phyloP scores from a whole-genome alignment of 2,113 vertebrate genomes.

The Pantherophis guttatus region DNA sequence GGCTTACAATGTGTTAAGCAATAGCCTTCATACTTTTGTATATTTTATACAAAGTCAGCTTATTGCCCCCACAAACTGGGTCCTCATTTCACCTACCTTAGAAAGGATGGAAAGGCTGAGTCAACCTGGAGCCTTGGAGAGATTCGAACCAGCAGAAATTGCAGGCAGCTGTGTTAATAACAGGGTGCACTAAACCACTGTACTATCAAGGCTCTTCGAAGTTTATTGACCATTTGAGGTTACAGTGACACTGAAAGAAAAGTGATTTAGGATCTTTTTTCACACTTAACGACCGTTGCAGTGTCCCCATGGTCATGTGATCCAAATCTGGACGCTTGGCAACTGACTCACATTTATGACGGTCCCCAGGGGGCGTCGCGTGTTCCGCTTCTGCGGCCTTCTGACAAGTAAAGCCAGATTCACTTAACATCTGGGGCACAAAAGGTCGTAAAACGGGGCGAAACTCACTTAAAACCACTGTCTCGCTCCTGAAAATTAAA shows the following conservation, averaged over 20 bases:
- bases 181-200: too few species aligned
- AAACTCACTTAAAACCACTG: background rate
- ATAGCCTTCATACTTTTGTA: too few species aligned
- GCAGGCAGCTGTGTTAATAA: too few species aligned
- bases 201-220: too few species aligned
- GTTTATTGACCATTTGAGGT: background rate
- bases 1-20: too few species aligned
- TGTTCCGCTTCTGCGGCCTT: background rate
- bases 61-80: too few species aligned
- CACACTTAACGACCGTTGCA: background rate
- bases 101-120: too few species aligned
- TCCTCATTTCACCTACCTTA: too few species aligned
- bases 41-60: too few species aligned
- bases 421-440: background rate
- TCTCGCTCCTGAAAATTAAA: background rate
- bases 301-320: background rate
- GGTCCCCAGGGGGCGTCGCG: accelerated
- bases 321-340: background rate
- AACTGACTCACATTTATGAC: background rate
- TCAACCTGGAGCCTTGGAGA: too few species aligned
- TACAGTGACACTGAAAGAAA: background rate
- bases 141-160: too few species aligned
- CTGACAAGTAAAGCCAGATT: background rate
- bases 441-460: background rate
- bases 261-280: background rate